Evolutionary conservation across 1,140 invertebrate genomes (phyloP).

Genomic region (Zaprionus lachaisei): DNA sequence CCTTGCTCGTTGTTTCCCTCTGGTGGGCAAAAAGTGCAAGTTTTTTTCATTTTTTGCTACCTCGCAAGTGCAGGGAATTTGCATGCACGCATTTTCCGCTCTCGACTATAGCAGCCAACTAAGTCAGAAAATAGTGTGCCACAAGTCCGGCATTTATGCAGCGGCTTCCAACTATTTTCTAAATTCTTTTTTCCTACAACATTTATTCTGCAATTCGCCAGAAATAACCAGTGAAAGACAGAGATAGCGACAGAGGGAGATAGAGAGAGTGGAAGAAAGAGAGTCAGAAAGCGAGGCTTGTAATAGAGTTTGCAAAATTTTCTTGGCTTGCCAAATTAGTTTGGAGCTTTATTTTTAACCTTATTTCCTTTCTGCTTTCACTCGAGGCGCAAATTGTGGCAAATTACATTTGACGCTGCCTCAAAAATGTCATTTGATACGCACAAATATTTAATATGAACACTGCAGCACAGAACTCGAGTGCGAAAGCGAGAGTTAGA

Average conservation of each 20-base stretch:
- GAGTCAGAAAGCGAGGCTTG: not conserved
- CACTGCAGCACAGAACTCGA: conserved; percentile 2
- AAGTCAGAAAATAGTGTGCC: conserved; percentile 55
- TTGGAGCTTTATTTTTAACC: conserved; percentile 39
- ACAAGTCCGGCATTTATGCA: conserved; percentile 63
- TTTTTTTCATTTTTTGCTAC: conserved; percentile 22
- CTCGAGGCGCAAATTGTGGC: conserved; percentile 60
- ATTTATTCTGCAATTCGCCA: conserved; percentile 59
- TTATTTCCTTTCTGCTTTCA: conserved; percentile 17
- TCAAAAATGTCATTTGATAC: conserved; percentile 76
- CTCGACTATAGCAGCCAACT: conserved; percentile 18
- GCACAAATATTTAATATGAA: conserved; percentile 75
- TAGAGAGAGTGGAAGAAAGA: not conserved
- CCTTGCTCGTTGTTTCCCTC: conserved; percentile 3
- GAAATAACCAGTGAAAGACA: conserved; percentile 1
- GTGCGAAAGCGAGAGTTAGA: not conserved
- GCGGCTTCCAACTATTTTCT: conserved; percentile 50
- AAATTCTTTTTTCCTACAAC: conserved; percentile 49
- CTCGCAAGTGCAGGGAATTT: conserved; percentile 55
- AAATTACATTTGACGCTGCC: conserved; percentile 71
- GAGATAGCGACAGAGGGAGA: not conserved
- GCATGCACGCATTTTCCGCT: conserved; percentile 72
- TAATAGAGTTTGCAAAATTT: conserved; percentile 30
- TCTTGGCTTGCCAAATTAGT: conserved; percentile 42
- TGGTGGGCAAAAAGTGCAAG: conserved; percentile 46